Percentiles rank a stretch among this genome's conserved stretches.
These are phyloP conservation scores for Xiphophorus maculatus DNA, from an alignment of 2,113 vertebrate genomes.

Conservation along the genomic window DNA sequence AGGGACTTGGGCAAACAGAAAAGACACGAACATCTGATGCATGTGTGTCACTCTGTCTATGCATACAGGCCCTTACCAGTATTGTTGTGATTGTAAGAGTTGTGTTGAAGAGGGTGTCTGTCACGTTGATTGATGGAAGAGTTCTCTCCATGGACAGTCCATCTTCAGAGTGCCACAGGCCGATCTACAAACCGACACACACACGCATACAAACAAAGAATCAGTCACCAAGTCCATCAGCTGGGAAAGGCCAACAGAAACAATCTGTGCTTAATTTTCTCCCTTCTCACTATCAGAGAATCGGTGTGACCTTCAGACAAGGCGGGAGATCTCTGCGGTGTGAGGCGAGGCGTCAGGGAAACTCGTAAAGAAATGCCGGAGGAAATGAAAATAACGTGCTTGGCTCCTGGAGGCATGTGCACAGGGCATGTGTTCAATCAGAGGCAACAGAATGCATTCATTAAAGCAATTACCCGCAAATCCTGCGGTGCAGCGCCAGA, in stretches of 20 bases:
- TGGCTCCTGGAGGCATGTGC: slow-evolving; percentile 46
- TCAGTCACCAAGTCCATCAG: slow-evolving; percentile 45
- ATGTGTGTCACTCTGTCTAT: not conserved
- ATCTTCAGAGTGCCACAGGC: slow-evolving; percentile 95
- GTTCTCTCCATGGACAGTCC: slow-evolving; percentile 95
- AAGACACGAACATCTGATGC: not conserved
- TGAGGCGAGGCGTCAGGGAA: slow-evolving; percentile 20
- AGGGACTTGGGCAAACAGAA: slow-evolving; percentile 26
- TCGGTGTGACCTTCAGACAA: slow-evolving; percentile 43
- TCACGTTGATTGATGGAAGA: slow-evolving; percentile 89
- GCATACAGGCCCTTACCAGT: slow-evolving; percentile 85
- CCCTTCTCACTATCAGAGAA: slow-evolving; percentile 19
- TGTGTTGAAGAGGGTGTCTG: slow-evolving; percentile 95
- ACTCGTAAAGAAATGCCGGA: slow-evolving; percentile 22
- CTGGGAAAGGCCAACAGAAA: slow-evolving; percentile 47
- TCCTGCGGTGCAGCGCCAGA: slow-evolving; percentile 61
- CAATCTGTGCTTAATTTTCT: slow-evolving; percentile 29
- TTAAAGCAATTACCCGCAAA: slow-evolving; percentile 74
- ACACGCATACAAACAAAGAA: slow-evolving; percentile 31
- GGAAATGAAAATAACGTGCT: slow-evolving; percentile 32
- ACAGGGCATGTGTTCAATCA: slow-evolving; percentile 66
- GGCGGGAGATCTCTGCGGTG: slow-evolving; percentile 8
- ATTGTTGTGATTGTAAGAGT: slow-evolving; percentile 96
- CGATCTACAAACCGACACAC: slow-evolving; percentile 86
- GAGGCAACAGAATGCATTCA: slow-evolving; percentile 74